A percentile compares a stretch with the other conserved stretches of the same genome.
Evolutionary conservation across 2,113 vertebrate genomes (phyloP).

Genomic region (Anguilla japonica): DNA sequence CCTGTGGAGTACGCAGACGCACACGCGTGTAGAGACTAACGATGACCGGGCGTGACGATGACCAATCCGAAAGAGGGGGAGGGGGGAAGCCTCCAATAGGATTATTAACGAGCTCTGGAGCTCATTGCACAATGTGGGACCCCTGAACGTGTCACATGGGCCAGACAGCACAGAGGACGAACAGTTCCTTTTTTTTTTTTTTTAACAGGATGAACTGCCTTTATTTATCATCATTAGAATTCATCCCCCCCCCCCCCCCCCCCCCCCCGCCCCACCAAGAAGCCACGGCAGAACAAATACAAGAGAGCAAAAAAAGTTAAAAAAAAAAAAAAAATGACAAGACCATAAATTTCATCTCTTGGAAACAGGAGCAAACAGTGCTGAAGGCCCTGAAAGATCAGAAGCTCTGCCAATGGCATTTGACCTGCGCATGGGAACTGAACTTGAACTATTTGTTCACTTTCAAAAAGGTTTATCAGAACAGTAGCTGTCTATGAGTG

Average conservation of each 20-base stretch:
- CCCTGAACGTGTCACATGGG: neutral
- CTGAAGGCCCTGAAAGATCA: neutral
- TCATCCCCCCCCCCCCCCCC: no score
- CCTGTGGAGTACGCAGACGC: conserved; percentile 39
- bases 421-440: neutral
- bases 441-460: neutral
- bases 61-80: conserved; percentile 29
- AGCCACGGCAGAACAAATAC: neutral
- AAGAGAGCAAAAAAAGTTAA: neutral
- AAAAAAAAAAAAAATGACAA: neutral
- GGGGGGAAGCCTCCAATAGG: conserved; percentile 24
- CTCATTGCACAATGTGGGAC: neutral
- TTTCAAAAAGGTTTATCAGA: neutral
- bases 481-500: neutral
- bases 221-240: neutral
- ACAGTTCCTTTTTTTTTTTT: neutral
- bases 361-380: neutral
- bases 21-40: conserved; percentile 24
- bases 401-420: neutral
- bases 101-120: neutral
- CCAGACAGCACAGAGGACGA: neutral
- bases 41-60: conserved; percentile 24
- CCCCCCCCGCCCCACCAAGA: neutral
- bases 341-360: neutral
- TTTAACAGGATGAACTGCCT: neutral